Conservation (phyloP, 2,797 vertebrate genomes). For the Melanotaenia maccullochi region DNA sequence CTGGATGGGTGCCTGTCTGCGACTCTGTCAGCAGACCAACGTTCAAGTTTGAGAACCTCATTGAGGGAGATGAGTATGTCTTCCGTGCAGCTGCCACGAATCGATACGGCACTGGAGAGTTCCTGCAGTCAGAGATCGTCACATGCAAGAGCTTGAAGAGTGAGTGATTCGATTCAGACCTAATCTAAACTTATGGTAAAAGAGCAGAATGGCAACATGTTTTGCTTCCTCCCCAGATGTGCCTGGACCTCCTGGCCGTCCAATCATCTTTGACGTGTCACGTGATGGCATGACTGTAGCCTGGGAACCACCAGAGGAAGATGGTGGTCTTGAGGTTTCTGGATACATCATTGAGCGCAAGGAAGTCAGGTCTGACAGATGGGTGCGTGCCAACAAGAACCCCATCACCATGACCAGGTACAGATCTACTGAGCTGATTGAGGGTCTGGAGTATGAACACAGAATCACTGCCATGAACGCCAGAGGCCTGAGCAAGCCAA, state of each 20-base stretch:
- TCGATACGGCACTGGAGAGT: conserved; percentile 95
- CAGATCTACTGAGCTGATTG: conserved; percentile 94
- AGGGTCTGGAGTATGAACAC: conserved; percentile 98
- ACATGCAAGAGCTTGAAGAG: conserved; percentile 94
- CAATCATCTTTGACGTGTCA: conserved; percentile 92
- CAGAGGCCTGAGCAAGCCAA: conserved; percentile 94
- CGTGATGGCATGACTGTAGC: conserved; percentile 98
- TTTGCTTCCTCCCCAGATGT: conserved; percentile 80
- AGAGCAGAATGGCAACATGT: conserved; percentile 7
- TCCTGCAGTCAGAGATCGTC: conserved; percentile 93
- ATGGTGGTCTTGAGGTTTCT: conserved; percentile 93
- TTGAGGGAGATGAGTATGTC: conserved; percentile 94
- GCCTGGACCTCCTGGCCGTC: conserved; percentile 93
- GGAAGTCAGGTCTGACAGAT: conserved; percentile 95
- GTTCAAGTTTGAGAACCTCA: conserved; percentile 93
- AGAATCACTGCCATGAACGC: conserved; percentile 94
- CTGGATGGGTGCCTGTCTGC: conserved; percentile 95
- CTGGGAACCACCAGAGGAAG: conserved; percentile 95
- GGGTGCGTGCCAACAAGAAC: conserved; percentile 97
- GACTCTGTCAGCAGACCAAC: conserved; percentile 93
- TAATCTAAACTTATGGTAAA: neutral
- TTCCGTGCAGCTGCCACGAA: conserved; percentile 97
- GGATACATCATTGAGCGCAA: conserved; percentile 98
- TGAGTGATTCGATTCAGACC: conserved; percentile 70
- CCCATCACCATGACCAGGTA: conserved; percentile 98